phyloP scores from a whole-genome alignment of 1,140 invertebrate genomes.

The Cotesia chilonis region DNA sequence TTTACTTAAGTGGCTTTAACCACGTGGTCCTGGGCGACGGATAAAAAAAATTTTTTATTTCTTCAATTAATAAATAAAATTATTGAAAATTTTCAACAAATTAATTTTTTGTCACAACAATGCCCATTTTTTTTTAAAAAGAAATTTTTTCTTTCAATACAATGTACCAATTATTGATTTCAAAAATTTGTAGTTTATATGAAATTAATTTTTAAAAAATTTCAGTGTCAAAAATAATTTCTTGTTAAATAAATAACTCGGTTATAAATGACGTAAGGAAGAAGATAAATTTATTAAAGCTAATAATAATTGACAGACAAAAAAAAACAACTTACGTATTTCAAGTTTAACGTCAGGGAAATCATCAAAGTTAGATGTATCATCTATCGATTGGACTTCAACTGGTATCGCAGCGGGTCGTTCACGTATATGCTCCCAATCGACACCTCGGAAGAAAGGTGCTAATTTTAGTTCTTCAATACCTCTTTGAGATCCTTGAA shows the following conservation, averaged over 20 bases:
- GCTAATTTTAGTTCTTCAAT: conserved; percentile 88
- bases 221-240: background rate
- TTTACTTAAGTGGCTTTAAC: too few relatives aligned
- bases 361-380: conserved; percentile 99
- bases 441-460: conserved; percentile 90
- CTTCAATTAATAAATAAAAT: too few relatives aligned
- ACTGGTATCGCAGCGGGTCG: conserved; percentile 97
- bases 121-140: background rate
- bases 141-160: conserved; percentile 13
- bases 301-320: too few relatives aligned
- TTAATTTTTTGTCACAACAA: too few relatives aligned
- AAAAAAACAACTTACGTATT: conserved; percentile 83
- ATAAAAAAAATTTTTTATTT: too few relatives aligned
- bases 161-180: too few relatives aligned
- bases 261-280: too few relatives aligned
- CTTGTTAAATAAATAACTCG: too few relatives aligned
- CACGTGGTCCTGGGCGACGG: too few relatives aligned
- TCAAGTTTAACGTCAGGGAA: conserved; percentile 99
- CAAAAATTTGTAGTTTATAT: background rate
- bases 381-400: conserved; percentile 92
- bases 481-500: conserved; percentile 82
- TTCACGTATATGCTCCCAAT: conserved; percentile 97
- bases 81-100: too few relatives aligned
- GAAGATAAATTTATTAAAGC: too few relatives aligned
- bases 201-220: conserved; percentile 17